phyloP scores from a whole-genome alignment of 2,113 vertebrate species.

The Psittacus erithacus region DNA sequence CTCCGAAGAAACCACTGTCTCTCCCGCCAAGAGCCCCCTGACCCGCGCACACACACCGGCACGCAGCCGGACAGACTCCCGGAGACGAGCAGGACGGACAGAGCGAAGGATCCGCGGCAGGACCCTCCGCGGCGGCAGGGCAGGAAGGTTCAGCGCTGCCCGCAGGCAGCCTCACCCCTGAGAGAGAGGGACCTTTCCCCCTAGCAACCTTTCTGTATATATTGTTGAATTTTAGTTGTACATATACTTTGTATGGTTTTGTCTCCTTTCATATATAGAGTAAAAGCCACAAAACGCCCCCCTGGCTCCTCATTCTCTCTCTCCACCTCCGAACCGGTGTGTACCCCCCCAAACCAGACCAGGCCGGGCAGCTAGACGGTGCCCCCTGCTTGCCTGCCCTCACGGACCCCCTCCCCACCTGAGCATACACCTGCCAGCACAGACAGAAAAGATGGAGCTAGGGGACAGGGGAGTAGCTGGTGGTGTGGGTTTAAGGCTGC shows the following conservation, averaged over 20 bases:
- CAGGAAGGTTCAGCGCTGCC: constrained; percentile 45
- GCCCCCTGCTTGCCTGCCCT: not conserved
- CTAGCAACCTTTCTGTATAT: constrained; percentile 95
- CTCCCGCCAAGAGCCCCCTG: not conserved
- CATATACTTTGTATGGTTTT: constrained; percentile 99
- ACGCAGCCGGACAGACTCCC: constrained; percentile 17
- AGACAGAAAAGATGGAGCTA: not conserved
- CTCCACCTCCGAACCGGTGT: not conserved
- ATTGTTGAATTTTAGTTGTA: constrained; percentile 98
- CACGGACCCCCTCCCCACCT: not conserved
- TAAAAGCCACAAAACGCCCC: constrained; percentile 88
- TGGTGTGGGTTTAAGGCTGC: not conserved
- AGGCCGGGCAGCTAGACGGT: not conserved
- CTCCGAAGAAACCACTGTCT: constrained; percentile 38
- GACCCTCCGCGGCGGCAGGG: constrained; percentile 32
- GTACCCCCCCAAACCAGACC: not conserved
- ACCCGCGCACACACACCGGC: constrained; percentile 14
- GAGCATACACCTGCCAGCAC: not conserved
- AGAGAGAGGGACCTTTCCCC: constrained; percentile 75
- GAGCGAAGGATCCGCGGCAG: constrained; percentile 46
- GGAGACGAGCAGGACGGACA: constrained; percentile 60
- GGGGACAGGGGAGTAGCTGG: not conserved
- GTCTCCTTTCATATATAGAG: constrained; percentile 98
- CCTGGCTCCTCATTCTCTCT: constrained; percentile 76
- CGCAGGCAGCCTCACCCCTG: constrained; percentile 23